Conservation (phyloP, 1,140 invertebrate species). For the Saccostrea glomerata region DNA sequence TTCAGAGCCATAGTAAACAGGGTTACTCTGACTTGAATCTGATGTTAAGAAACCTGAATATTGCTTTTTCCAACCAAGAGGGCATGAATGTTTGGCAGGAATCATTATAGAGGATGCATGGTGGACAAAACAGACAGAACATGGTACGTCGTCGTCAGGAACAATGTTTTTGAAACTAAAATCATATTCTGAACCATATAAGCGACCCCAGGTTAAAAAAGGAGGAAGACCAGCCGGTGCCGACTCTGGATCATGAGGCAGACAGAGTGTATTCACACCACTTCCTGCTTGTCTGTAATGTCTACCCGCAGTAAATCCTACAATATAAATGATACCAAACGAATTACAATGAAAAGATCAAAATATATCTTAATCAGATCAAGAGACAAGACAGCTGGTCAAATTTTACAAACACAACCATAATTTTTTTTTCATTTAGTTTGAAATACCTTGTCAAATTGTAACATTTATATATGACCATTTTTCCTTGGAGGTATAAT, state of each 20-base stretch:
- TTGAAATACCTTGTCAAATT: too few species aligned
- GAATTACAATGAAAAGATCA: background rate
- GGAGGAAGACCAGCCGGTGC: background rate
- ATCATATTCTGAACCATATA: constrained; percentile 48
- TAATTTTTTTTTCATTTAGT: too few species aligned
- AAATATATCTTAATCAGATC: background rate
- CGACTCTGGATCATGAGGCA: constrained; percentile 42
- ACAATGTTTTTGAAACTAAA: background rate
- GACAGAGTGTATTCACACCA: constrained; percentile 32
- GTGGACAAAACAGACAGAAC: constrained; percentile 23
- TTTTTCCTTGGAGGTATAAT: too few species aligned
- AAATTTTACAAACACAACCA: too few species aligned
- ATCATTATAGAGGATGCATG: constrained; percentile 19
- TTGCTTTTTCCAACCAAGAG: background rate
- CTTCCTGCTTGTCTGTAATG: background rate
- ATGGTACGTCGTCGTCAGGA: constrained; percentile 37
- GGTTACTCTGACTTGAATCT: background rate
- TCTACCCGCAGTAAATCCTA: constrained; percentile 29
- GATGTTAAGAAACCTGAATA: background rate
- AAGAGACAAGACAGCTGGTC: background rate
- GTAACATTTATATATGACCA: too few species aligned
- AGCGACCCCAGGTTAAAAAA: background rate
- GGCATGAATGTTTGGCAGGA: background rate
- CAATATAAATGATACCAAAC: background rate
- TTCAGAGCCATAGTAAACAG: background rate